Percentiles rank a stretch among this genome's conserved stretches.
Conservation (phyloP, 1,140 invertebrate genomes). For the Heliconius nattereri region DNA sequence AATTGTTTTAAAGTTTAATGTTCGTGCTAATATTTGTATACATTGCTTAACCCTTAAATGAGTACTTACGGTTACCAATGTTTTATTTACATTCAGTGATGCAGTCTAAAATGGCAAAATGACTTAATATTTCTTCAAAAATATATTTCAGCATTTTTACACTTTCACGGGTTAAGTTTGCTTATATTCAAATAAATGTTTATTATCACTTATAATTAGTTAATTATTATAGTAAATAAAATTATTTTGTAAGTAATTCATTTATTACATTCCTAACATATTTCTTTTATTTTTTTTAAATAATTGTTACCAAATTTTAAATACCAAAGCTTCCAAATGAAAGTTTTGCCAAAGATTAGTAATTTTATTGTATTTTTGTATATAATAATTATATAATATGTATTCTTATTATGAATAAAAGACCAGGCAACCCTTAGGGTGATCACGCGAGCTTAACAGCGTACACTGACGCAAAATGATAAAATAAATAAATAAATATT, state of each 20-base stretch:
- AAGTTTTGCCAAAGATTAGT: constrained; percentile 1
- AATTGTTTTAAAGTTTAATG: not conserved
- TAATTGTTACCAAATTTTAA: not conserved
- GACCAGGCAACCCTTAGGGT: constrained; percentile 26
- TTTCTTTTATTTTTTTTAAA: not conserved
- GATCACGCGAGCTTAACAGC: constrained; percentile 23
- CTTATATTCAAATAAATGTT: no score
- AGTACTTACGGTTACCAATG: not conserved
- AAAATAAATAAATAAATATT: constrained; percentile 19
- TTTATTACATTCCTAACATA: not conserved
- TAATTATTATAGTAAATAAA: not conserved
- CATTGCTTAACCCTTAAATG: not conserved
- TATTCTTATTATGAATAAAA: constrained; percentile 11
- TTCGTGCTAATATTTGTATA: constrained; percentile 20
- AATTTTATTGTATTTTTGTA: constrained; percentile 1
- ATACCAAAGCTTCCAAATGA: constrained; percentile 8
- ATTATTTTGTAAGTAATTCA: not conserved
- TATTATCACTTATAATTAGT: no score
- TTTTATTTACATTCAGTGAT: no score
- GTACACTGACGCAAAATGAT: constrained; percentile 16
- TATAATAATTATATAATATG: not conserved
- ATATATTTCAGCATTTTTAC: no score
- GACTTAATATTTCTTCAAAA: no score
- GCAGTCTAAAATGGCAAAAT: no score
- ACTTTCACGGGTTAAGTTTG: no score